Base-by-base conservation (phyloP, 2,113 vertebrate species). In the Isichthys henryi region DNA sequence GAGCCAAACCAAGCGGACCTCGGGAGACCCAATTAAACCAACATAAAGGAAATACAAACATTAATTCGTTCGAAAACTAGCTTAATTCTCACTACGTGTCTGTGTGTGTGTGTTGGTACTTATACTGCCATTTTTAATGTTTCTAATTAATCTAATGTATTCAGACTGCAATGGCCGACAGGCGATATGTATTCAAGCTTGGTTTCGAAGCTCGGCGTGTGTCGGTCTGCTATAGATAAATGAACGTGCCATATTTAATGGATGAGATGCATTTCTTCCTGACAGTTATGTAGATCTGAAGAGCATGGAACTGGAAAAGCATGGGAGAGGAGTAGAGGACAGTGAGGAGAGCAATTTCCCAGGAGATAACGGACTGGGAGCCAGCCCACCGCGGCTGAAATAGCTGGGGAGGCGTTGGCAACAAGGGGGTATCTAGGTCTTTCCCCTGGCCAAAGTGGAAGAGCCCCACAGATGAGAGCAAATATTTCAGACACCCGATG, bases 401-500 rank as follows among this genome's bases (percentile, higher is more conserved):
- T 43, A 10, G 66, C 66, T 35, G n/a, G 66, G 66, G n/a, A 27
- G 80, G 35, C 1, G 7, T 43, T 83, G 80, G 43, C 5, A 19
- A 56, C 53, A 56, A 56, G 58, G 58, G 50, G 70, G 39, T 39
- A 39, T 1, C 39, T 19, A 50, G 21, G 39, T 45, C 21, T 11
- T 27, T 17, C 43, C 35, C 31, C 2, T 62, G 82, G 23, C 43
- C 82, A 23, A 45, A 48, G 50, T 9, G 62, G 83, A 85, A n/a
- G 48, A 53, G 11, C 58, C 43, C 21, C 89, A 21, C 11, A 66
- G 45, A 49, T 21, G 10, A 92, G 91, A 86, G 90, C 89, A 93
- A 93, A 94, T 92, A 92, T 95, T 95, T 94, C 90, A 93, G 91
- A 88, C 89, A 89, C 87, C 90, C 92, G 93, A 92, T 91, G 90